Percentiles rank a stretch among this genome's conserved stretches.
Conservation (phyloP, 2,888 invertebrate genomes). For the Allolobophora icterica region DNA sequence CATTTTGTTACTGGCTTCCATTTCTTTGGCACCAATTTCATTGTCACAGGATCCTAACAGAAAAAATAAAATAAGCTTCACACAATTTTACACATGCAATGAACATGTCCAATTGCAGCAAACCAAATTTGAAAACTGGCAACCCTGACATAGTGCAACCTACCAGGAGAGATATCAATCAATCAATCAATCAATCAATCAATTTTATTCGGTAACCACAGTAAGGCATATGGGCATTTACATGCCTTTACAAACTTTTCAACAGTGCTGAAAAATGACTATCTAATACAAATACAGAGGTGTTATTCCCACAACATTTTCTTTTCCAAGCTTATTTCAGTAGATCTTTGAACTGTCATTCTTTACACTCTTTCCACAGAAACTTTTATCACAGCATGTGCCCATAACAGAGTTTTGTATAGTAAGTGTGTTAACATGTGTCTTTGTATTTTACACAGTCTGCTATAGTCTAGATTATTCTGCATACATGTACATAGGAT, state of each 20-base stretch:
- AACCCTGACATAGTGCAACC: neutral
- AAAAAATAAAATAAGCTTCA: neutral
- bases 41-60: neutral
- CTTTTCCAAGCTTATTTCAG: no score
- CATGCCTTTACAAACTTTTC: no score
- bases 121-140: neutral
- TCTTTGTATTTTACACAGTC: no score
- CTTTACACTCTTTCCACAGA: neutral
- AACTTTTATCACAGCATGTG: neutral
- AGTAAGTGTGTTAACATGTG: neutral
- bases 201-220: no score
- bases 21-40: neutral
- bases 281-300: no score
- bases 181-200: no score
- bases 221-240: neutral
- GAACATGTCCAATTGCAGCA: neutral
- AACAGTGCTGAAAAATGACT: no score
- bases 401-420: no score
- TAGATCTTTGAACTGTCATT: no score
- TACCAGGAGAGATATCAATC: neutral
- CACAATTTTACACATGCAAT: neutral
- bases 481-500: neutral
- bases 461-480: no score
- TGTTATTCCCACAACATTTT: no score
- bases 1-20: neutral